Percentiles rank a stretch among this genome's conserved stretches.
These are phyloP conservation scores for Lepidocyrtinus sp. DNA, from an alignment of 2,888 invertebrate species.

Conservation along the genomic window DNA sequence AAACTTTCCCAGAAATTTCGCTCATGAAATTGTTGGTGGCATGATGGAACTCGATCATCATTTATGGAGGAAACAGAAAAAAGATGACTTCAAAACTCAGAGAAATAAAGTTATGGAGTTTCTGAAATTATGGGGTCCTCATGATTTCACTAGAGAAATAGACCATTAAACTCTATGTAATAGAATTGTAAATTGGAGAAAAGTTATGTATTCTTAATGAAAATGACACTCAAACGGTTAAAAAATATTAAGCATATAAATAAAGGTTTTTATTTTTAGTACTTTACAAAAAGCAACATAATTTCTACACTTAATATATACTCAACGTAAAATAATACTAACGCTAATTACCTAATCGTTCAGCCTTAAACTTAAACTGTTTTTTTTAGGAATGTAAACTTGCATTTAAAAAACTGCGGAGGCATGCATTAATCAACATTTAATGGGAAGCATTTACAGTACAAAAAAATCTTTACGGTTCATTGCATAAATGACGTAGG, in stretches of 20 bases:
- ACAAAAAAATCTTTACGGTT: too few relatives aligned
- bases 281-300: conserved; percentile 3
- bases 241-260: too few relatives aligned
- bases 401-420: conserved; percentile 10
- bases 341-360: background rate
- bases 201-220: too few relatives aligned
- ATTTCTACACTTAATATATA: conserved; percentile 27
- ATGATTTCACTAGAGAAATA: conserved; percentile 66
- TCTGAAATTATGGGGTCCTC: conserved; percentile 77
- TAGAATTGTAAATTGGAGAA: too few relatives aligned
- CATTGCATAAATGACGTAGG: too few relatives aligned
- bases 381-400: conserved; percentile 24
- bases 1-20: conserved; percentile 90
- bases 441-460: background rate
- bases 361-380: conserved; percentile 31
- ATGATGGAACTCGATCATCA: conserved; percentile 91
- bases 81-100: conserved; percentile 83
- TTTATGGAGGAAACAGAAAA: conserved; percentile 87
- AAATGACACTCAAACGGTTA: too few relatives aligned
- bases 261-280: conserved; percentile 36
- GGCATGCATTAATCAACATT: background rate
- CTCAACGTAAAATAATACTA: conserved; percentile 12
- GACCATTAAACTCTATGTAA: too few relatives aligned
- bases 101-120: conserved; percentile 84
- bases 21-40: conserved; percentile 95